phyloP scores from a whole-genome alignment of 2,888 invertebrate species.

The Noctua janthe region DNA sequence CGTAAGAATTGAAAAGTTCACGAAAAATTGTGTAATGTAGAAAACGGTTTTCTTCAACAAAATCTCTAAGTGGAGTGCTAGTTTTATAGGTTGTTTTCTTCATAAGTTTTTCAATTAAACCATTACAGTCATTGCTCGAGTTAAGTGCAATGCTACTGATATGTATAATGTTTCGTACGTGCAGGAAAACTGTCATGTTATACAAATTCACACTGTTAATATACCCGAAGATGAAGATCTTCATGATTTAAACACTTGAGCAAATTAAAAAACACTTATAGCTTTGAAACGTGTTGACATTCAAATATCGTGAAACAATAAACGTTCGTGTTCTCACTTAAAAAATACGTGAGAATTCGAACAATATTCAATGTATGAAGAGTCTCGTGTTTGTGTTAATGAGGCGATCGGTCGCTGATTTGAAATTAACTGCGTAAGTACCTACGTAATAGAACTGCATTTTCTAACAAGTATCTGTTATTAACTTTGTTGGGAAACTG shows the following conservation, averaged over 20 bases:
- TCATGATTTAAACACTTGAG: not conserved
- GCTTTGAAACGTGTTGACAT: conserved; percentile 47
- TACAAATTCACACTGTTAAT: too few relatives aligned
- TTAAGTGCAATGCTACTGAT: not conserved
- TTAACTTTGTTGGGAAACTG: conserved; percentile 36
- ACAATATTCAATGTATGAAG: conserved; percentile 33
- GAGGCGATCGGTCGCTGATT: conserved; percentile 24
- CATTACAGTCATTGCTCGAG: not conserved
- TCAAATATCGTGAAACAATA: conserved; percentile 38
- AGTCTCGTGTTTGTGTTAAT: conserved; percentile 30
- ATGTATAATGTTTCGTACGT: not conserved
- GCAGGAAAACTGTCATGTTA: not conserved
- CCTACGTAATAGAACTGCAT: conserved; percentile 13
- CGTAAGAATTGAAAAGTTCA: not conserved
- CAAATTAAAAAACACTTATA: conserved; percentile 16
- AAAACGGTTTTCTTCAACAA: not conserved
- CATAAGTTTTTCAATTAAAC: not conserved
- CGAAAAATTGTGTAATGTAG: not conserved
- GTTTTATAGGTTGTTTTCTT: not conserved
- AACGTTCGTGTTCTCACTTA: conserved; percentile 38
- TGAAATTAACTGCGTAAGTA: conserved; percentile 5
- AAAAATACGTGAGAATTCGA: conserved; percentile 34
- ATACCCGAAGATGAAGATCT: not conserved
- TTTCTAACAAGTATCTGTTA: conserved; percentile 23
- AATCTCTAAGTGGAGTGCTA: not conserved